phyloP scores from a whole-genome alignment of 2,888 invertebrate genomes.

The Ennomos erosarius region DNA sequence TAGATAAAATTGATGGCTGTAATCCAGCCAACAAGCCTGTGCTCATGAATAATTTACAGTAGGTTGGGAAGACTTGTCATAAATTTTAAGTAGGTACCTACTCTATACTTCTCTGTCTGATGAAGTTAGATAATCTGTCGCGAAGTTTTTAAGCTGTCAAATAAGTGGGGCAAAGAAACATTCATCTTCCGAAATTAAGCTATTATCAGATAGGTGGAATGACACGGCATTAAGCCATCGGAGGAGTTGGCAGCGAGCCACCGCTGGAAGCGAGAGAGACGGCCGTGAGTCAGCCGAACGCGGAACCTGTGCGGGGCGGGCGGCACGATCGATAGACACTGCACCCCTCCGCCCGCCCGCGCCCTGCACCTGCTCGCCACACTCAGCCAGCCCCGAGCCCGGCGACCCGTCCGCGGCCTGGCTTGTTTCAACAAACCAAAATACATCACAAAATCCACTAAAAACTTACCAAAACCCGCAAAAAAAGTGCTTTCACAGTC shows the following conservation, averaged over 20 bases:
- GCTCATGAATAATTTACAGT: constrained; percentile 28
- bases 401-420: constrained; percentile 52
- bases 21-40: not conserved
- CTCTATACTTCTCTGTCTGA: not conserved
- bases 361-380: constrained; percentile 59
- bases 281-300: constrained; percentile 74
- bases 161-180: constrained; percentile 25
- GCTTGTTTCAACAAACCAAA: constrained; percentile 50
- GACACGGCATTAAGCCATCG: constrained; percentile 67
- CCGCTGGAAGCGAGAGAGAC: constrained; percentile 63
- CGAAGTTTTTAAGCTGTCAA: constrained; percentile 10
- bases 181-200: constrained; percentile 55
- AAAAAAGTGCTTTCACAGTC: constrained; percentile 54
- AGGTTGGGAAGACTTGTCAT: not conserved
- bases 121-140: not conserved
- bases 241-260: constrained; percentile 74
- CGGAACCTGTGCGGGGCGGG: constrained; percentile 69
- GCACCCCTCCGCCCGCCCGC: constrained; percentile 60
- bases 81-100: not conserved
- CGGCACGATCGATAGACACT: constrained; percentile 81
- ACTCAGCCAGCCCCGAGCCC: constrained; percentile 52
- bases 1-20: constrained; percentile 15
- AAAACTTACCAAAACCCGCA: constrained; percentile 49
- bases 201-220: constrained; percentile 58
- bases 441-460: constrained; percentile 41